Percentiles rank a stretch among this genome's conserved stretches.
Conservation (phyloP, 2,797 vertebrate genomes). For the Chrosomus eos region DNA sequence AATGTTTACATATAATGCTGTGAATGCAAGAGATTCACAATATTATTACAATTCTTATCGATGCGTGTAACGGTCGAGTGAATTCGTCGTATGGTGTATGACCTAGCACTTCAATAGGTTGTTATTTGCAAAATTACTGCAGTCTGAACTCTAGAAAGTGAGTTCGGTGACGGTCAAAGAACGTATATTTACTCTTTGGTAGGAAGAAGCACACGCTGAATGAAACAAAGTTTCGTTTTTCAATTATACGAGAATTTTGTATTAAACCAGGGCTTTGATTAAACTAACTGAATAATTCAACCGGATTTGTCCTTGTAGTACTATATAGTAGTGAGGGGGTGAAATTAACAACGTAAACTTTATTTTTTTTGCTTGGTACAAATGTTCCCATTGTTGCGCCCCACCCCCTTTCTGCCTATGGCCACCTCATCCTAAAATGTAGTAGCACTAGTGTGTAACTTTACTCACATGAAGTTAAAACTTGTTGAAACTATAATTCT, state of each 20-base stretch:
- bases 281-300: not conserved
- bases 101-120: no score
- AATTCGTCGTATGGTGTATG: not conserved
- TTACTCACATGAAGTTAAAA: not conserved
- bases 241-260: not conserved
- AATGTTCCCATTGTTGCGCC: constrained; percentile 7
- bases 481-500: not conserved
- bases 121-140: not conserved
- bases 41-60: not conserved
- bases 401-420: constrained; percentile 26
- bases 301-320: not conserved
- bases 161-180: no score
- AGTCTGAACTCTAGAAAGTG: not conserved
- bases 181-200: no score
- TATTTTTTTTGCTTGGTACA: not conserved
- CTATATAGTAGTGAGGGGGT: not conserved
- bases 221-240: not conserved
- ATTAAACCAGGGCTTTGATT: no score
- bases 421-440: constrained; percentile 32
- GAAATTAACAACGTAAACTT: not conserved
- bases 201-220: not conserved
- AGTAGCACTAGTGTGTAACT: not conserved
- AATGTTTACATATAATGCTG: not conserved
- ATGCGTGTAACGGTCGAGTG: not conserved
- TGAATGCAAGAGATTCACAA: not conserved